Base-by-base conservation (phyloP, 2,113 vertebrate genomes). In the Sterna hirundo region DNA sequence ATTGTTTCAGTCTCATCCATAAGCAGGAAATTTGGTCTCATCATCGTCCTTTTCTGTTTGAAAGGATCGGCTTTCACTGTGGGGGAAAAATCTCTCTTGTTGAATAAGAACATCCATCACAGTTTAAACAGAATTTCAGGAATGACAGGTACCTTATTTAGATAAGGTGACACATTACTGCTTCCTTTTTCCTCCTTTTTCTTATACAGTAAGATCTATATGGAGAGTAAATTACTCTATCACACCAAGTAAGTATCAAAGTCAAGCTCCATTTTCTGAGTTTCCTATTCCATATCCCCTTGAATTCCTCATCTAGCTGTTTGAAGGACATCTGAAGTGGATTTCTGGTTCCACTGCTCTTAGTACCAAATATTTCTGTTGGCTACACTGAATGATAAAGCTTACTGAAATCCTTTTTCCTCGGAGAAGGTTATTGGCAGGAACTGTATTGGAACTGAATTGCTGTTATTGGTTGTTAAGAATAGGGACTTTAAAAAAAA, bases 81-180 rank as follows among this genome's bases (percentile, higher is more conserved):
- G 52, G 71, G 87, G 61, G 82, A 92, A 95, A 92, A 95, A 70
- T 91, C 82, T 94, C 90, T 95, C 90, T 70, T 81, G 65, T 91
- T 97, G 93, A 97, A 93, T 97, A 95, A 96, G 96, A 96, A 94
- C 97, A 98, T 98, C 96, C 94, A 98, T 98, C 97, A 98, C 95
- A 88, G 84, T 98, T 98, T 98, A 97, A 98, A 97, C 42, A 94
- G 94, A 96, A 97, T 98, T 97, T 95, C 93, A 96, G 94, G 93
- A 98, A 98, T 97, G 97, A 98, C 97, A 98, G 98, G 71, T 96
- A 97, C 93, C 97, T 98, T 98, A 97, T 98, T 98, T 98, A 98
- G 98, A 98, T 98, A 98, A 97, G 98, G 96, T 97, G 96, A 98
- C 96, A 98, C 86, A 97, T 98, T 97, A 98, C 82, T 90, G 86